Evolutionary conservation across 2,797 vertebrate species (phyloP).

Genomic region (Onychomys leucogaster): DNA sequence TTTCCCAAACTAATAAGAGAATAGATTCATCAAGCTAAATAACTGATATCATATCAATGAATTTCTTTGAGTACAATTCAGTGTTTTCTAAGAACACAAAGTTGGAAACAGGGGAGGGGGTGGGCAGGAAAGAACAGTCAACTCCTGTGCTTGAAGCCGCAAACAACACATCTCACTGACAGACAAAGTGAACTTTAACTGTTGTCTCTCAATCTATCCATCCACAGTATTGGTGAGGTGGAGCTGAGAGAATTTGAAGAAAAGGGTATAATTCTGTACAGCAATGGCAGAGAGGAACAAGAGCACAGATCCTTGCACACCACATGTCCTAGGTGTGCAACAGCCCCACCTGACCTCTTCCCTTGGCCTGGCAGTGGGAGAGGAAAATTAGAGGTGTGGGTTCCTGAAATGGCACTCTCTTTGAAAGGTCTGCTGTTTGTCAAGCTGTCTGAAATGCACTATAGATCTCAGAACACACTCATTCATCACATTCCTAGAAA

Average conservation of each 20-base stretch:
- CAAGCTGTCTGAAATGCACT: background rate
- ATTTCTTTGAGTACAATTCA: background rate
- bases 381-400: background rate
- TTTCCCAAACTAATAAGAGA: background rate
- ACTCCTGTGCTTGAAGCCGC: background rate
- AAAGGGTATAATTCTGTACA: background rate
- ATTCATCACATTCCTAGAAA: background rate
- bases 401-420: background rate
- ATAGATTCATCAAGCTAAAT: background rate
- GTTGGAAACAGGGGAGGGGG: background rate
- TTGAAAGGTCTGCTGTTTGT: conserved; percentile 3
- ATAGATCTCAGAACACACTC: background rate
- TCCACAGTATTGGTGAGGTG: background rate
- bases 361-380: background rate
- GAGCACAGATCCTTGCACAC: background rate
- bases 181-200: background rate
- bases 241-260: background rate
- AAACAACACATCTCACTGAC: background rate
- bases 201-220: background rate
- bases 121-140: background rate
- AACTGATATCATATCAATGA: background rate
- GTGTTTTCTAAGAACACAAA: background rate
- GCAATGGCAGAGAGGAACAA: background rate
- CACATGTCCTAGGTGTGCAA: background rate
- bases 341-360: background rate